Percentiles rank a stretch among this genome's conserved stretches.
These are phyloP conservation scores for Parazoanthus darwini DNA, from an alignment of 92 coral and sea anemone genomes.

Conservation along the genomic window DNA sequence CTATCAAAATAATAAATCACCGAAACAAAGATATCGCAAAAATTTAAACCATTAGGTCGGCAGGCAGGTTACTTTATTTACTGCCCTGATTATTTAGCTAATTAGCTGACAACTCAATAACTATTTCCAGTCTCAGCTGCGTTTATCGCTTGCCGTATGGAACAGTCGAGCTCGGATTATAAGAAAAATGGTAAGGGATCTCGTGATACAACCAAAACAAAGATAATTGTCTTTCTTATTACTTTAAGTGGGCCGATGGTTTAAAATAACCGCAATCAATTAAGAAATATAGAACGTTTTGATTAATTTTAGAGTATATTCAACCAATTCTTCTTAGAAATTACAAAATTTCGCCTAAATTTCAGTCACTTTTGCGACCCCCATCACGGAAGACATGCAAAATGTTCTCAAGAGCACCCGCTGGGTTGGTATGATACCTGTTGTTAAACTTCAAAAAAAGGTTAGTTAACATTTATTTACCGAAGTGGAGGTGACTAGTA, in stretches of 20 bases:
- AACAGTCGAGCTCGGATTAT: not conserved
- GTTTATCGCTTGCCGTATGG: too few relatives aligned
- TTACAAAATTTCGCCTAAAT: not conserved
- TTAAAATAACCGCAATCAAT: not conserved
- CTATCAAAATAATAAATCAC: not conserved
- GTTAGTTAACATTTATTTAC: not conserved
- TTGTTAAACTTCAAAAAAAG: not conserved
- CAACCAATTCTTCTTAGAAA: too few relatives aligned
- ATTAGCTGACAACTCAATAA: not conserved
- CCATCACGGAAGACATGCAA: not conserved
- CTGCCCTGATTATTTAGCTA: not conserved
- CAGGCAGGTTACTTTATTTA: not conserved
- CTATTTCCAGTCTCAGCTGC: not conserved
- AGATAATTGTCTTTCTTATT: not conserved
- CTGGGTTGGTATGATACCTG: not conserved
- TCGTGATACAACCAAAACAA: not conserved
- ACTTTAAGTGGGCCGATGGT: not conserved
- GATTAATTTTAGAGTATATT: too few relatives aligned
- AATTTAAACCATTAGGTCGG: not conserved
- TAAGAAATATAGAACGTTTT: not conserved
- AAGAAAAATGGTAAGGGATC: not conserved
- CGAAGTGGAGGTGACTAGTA: too few relatives aligned
- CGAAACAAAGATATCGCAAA: not conserved
- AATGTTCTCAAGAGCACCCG: not conserved
- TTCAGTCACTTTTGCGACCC: not conserved